These are phyloP conservation scores for Stegastes partitus DNA, from an alignment of 2,113 vertebrate genomes.

Conservation along the genomic window DNA sequence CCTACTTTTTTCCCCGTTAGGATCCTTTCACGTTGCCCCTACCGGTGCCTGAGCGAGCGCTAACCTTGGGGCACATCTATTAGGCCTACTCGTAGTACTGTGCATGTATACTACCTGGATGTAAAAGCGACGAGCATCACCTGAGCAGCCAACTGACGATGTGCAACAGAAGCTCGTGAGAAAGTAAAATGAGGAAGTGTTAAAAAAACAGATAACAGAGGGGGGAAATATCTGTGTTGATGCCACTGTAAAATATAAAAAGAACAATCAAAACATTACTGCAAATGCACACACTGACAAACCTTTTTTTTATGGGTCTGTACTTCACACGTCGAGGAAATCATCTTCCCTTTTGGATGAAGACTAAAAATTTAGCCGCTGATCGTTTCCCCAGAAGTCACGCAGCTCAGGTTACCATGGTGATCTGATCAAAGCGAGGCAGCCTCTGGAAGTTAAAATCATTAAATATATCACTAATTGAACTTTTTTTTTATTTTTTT, in stretches of 20 bases:
- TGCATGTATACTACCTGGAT: neutral
- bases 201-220: neutral
- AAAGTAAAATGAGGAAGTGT: neutral
- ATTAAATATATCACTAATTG: neutral
- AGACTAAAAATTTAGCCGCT: slow-evolving; percentile 44
- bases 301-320: slow-evolving; percentile 8
- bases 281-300: slow-evolving; percentile 2
- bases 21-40: neutral
- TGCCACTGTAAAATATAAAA: neutral
- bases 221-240: neutral
- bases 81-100: neutral
- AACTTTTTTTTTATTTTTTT: slow-evolving; percentile 6
- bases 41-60: neutral
- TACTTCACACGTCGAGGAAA: slow-evolving; percentile 14
- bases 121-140: neutral
- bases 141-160: neutral
- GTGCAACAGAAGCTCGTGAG: neutral
- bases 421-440: slow-evolving; percentile 18
- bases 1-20: slow-evolving; percentile 9
- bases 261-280: too few relatives aligned
- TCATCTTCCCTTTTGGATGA: slow-evolving; percentile 26
- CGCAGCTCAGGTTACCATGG: slow-evolving; percentile 30
- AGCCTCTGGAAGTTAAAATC: slow-evolving; percentile 34
- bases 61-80: neutral
- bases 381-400: slow-evolving; percentile 26